Conservation (phyloP, 1,140 invertebrate species). For the Agrypnia vestita region DNA sequence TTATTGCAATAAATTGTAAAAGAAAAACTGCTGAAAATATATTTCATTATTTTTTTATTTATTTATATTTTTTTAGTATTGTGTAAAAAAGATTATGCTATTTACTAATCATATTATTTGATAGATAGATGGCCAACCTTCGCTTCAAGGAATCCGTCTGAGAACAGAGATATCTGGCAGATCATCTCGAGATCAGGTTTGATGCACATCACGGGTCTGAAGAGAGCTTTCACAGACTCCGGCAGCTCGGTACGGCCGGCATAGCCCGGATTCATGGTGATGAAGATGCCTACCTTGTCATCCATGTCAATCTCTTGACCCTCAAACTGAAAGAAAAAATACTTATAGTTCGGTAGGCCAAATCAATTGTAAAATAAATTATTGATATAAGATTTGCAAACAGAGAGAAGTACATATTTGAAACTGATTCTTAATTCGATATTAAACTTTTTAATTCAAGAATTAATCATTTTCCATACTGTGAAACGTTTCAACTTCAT, state of each 20-base stretch:
- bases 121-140: slow-evolving; percentile 73
- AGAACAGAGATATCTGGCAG: slow-evolving; percentile 92
- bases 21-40: too few relatives aligned
- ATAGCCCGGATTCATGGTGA: slow-evolving; percentile 95
- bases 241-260: slow-evolving; percentile 91
- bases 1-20: too few relatives aligned
- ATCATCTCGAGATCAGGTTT: slow-evolving; percentile 92
- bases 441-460: background rate
- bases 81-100: too few relatives aligned
- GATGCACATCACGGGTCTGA: slow-evolving; percentile 91
- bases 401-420: too few relatives aligned
- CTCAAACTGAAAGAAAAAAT: slow-evolving; percentile 80
- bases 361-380: background rate
- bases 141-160: slow-evolving; percentile 90
- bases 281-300: slow-evolving; percentile 90
- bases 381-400: background rate
- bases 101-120: too few relatives aligned
- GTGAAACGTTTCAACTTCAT: slow-evolving; percentile 82
- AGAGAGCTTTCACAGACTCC: slow-evolving; percentile 92
- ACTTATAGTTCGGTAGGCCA: too few relatives aligned
- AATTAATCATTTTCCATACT: slow-evolving; percentile 66
- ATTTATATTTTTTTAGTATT: too few relatives aligned
- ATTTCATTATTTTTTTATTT: too few relatives aligned
- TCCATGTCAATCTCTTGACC: slow-evolving; percentile 87
- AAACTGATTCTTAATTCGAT: background rate